Evolutionary conservation across 2,888 invertebrate species (phyloP), one percentile per base, ranked within the genome.

Genomic region (Campoplex capitator): DNA sequence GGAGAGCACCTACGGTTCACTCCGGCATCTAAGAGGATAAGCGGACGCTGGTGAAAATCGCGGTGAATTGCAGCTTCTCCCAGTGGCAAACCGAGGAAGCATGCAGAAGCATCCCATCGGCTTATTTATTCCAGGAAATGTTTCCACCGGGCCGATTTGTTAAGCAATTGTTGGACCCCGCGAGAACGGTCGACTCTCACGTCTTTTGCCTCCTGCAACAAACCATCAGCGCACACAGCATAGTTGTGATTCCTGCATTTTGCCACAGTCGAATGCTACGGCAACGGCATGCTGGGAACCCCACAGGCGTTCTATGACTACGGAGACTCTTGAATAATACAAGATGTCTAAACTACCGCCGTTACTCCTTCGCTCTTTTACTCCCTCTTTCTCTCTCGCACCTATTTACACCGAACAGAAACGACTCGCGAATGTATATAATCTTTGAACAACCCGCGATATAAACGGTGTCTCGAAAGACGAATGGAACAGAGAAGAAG

Each of bases 91-190:
- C 38, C 73, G 54, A 65, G 16, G 42, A 48, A n/a, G 54, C 28
- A 71, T 67, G 48, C 18, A 71, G 83, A 45, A 67, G 76, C 81
- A 65, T 76, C 58, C 71, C 58, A 67, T 73, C 79, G 68, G 83
- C 83, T 89, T 87, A 89, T 88, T 90, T 89, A 88, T 90, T 90
- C 88, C 90, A 87, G 89, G 89, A 90, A 90, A 88, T 88, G 84
- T 83, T 88, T 86, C 80, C 62, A 81, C 58, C 58, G 83, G 82
- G 79, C 83, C 89, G 88, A 90, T 89, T 90, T 90, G 90, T 89
- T 89, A 86, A 89, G 89, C 88, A 90, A 90, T 88, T 89, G 88
- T 90, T 88, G 80, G 70, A 67, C 73, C 87, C 75, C 70, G 65
- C 73, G 80, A 56, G 73, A 79, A 83, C 75, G 70, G 70, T 65